Evolutionary conservation across 2,797 vertebrate species (phyloP), one percentile per base, ranked within the genome.

Genomic region (Petrocephalus schoutedeni): DNA sequence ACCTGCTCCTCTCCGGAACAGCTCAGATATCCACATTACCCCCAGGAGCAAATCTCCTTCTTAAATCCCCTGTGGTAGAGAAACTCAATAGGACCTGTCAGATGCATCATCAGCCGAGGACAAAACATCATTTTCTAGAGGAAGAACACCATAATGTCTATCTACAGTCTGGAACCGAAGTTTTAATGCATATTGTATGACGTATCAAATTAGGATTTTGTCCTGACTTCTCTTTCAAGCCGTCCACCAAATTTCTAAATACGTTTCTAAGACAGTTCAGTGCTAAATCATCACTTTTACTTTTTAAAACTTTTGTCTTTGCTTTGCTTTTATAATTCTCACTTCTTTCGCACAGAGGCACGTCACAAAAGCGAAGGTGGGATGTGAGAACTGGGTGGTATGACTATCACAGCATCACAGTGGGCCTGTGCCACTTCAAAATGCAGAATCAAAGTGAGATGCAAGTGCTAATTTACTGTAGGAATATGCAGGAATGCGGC

Each of bases 131-230:
- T 86, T 21, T 86, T 59, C 28, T n/a, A 58, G 0, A 58, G 54
- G 54, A 86, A 41, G 28, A 19, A 23, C 28, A 86, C 36, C 54
- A 86, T 86, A 2, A 86, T 86, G 14, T 59, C 56, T 58, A 36
- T 86, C 23, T 86, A 16, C 19, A 54, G 51, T 84, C 32, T 23
- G 41, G n/a, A 23, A 51, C 41, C 54, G 58, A 36, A 53, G 12
- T 58, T 64, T 67, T 67, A 64, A 16, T 86, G 58, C 58, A 64
- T 86, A 86, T 86, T 86, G 41, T 45, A 51, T 61, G 41, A 28
- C 2, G 10, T 86, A 64, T 86, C 85, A 21, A 86, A 86, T 61
- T 86, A 49, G 36, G 41, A 86, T 86, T 64, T 61, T 86, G 36
- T 61, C 85, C 58, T 86, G 53, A 41, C 53, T 86, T 86, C 12